A percentile compares a stretch with the other conserved stretches of the same genome.
These are phyloP conservation scores for Polymixis flavicincta DNA, from an alignment of 2,888 invertebrate genomes.

Conservation along the genomic window DNA sequence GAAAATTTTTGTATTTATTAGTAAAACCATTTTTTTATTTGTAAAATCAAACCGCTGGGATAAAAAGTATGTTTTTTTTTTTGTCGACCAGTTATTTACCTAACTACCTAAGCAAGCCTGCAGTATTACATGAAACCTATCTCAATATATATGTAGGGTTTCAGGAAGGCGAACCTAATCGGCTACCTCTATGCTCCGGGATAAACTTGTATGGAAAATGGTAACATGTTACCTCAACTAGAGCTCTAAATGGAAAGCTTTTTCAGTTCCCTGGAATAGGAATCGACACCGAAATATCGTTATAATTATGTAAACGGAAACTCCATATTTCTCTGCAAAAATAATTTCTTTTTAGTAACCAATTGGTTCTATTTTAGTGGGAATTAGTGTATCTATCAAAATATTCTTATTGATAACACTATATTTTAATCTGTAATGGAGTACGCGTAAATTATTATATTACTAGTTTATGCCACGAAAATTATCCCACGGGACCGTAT, in stretches of 20 bases:
- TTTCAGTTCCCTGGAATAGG: conserved; percentile 12
- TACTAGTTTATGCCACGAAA: neutral
- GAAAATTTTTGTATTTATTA: too few relatives aligned
- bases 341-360: neutral
- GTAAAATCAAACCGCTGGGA: neutral
- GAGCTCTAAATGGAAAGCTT: conserved; percentile 14
- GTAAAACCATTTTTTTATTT: too few relatives aligned
- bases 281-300: neutral
- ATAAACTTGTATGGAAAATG: conserved; percentile 8
- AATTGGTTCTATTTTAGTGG: conserved; percentile 4
- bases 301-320: neutral
- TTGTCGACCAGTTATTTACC: neutral
- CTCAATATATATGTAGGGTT: neutral
- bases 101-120: neutral
- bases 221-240: neutral
- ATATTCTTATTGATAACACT: neutral
- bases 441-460: neutral
- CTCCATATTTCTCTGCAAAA: neutral
- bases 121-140: neutral
- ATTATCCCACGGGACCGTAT: too few relatives aligned
- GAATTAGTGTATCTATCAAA: conserved; percentile 1
- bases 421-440: neutral
- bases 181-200: neutral
- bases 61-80: neutral
- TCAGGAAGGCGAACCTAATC: neutral